Conservation (phyloP, 2,797 vertebrate genomes). For the Cygnus olor region DNA sequence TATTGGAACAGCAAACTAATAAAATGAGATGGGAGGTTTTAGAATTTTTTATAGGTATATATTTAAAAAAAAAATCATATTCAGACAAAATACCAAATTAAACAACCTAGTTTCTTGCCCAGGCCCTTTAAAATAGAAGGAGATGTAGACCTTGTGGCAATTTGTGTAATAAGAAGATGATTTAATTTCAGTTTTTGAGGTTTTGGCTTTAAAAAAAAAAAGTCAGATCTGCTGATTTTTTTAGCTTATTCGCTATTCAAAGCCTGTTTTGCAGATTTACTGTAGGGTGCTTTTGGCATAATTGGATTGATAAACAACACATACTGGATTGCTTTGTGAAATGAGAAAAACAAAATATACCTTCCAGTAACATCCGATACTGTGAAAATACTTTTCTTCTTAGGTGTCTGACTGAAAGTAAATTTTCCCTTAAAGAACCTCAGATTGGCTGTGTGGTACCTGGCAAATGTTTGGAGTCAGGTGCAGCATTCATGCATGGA, state of each 20-base stretch:
- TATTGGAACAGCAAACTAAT: not conserved
- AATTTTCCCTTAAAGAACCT: not conserved
- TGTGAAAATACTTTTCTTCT: not conserved
- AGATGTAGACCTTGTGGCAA: not conserved
- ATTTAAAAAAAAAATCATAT: not conserved
- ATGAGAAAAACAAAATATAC: not conserved
- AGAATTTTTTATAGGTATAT: not conserved
- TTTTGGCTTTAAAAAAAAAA: not conserved
- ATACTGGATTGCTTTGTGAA: not conserved
- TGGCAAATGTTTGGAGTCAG: not conserved
- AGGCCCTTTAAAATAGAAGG: not conserved
- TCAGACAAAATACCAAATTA: not conserved
- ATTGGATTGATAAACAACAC: constrained; percentile 7
- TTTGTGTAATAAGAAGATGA: not conserved
- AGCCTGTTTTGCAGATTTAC: constrained; percentile 2
- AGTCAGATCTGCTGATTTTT: not conserved
- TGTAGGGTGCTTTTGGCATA: constrained; percentile 3
- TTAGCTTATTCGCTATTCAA: not conserved
- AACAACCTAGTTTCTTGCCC: not conserved
- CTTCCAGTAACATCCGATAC: not conserved
- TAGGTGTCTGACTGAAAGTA: not conserved
- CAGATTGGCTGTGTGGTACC: not conserved
- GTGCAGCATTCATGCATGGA: not conserved
- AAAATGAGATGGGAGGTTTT: not conserved
- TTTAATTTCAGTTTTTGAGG: not conserved